These are phyloP conservation scores for Cydia splendana DNA, from an alignment of 1,140 invertebrate genomes.

Conservation along the genomic window DNA sequence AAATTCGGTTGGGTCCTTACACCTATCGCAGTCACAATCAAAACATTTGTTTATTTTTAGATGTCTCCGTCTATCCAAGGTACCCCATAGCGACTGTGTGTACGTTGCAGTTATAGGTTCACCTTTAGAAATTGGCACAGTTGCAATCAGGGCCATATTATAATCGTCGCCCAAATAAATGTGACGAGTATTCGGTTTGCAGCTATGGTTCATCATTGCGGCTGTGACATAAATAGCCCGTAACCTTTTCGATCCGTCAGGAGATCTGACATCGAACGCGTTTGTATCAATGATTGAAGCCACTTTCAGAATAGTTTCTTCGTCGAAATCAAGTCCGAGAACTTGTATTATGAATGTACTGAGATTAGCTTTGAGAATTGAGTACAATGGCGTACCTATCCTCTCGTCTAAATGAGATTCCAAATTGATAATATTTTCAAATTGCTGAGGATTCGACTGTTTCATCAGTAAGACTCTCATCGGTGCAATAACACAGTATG, in stretches of 20 bases:
- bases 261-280: constrained; percentile 81
- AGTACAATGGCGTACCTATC: constrained; percentile 81
- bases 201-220: constrained; percentile 84
- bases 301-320: constrained; percentile 82
- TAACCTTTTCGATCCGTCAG: constrained; percentile 69
- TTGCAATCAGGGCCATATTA: constrained; percentile 81
- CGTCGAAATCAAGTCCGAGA: constrained; percentile 78
- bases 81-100: constrained; percentile 84
- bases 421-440: constrained; percentile 78
- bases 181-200: constrained; percentile 83
- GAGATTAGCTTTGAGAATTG: constrained; percentile 81
- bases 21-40: constrained; percentile 82
- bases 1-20: constrained; percentile 83
- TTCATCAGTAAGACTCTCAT: constrained; percentile 83
- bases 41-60: constrained; percentile 84
- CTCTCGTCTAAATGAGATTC: constrained; percentile 83
- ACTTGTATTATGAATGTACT: constrained; percentile 82
- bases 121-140: constrained; percentile 82
- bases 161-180: constrained; percentile 81
- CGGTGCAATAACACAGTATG: constrained; percentile 83
- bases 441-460: constrained; percentile 78
- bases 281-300: constrained; percentile 86
- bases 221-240: constrained; percentile 82
- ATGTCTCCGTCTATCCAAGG: constrained; percentile 82
- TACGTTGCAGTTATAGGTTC: constrained; percentile 84